Base-by-base conservation (phyloP, 1,140 invertebrate genomes). In the Oreohelix idahoensis region DNA sequence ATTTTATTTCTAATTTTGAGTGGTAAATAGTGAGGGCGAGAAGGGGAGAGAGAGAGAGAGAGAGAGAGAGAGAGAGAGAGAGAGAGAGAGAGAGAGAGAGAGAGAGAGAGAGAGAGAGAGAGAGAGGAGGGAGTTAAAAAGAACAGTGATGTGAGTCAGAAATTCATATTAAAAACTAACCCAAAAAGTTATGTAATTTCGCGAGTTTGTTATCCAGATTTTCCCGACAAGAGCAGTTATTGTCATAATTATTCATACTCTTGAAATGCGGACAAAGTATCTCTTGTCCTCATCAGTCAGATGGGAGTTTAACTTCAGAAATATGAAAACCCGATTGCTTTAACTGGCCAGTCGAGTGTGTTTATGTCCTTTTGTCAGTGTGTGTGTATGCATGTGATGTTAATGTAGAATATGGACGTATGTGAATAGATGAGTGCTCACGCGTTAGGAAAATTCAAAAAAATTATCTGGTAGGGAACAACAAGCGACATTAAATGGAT, bases 81-180 rank as follows among this genome's bases (percentile, higher is more conserved):
- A n/a, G n/a, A n/a, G n/a, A n/a, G n/a, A n/a, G n/a, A n/a, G n/a
- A n/a, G n/a, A n/a, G n/a, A n/a, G n/a, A n/a, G n/a, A n/a, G n/a
- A n/a, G n/a, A n/a, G 15, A 5, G 15, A 45, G 42, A 8, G 42
- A 45, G 42, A 45, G 42, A 45, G 42, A 45, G 20, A 15, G 53
- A 20, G 10, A 23, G 10, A 58, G 20, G 26, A 58, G 4, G 23
- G 53, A 58, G 26, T 23, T n/a, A n/a, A n/a, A n/a, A n/a, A n/a
- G n/a, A n/a, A n/a, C n/a, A n/a, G n/a, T n/a, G n/a, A 58, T n/a
- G 26, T 66, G 63, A 66, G 63, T 66, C 63, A 66, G 53, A 58
- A 58, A 20, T 23, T 4, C 5, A 11, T 58, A 58, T 11, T 11
- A 58, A 45, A 45, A 45, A 45, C 5, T 8, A 45, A 45, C 42